Conservation (phyloP, 2,797 vertebrate genomes). For the Sus cebifrons region DNA sequence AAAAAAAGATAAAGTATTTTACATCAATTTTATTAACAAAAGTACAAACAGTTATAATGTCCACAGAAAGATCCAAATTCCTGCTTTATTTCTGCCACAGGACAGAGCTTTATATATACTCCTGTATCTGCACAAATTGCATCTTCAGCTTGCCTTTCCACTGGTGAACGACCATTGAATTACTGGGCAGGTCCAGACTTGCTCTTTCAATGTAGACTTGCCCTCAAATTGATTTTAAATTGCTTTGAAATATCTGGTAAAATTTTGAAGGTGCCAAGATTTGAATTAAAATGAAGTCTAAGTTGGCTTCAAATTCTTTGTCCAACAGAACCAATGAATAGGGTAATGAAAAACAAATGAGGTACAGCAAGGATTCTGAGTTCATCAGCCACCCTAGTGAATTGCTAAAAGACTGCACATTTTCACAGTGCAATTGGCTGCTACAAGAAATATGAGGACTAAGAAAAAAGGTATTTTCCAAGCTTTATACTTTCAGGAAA, state of each 20-base stretch:
- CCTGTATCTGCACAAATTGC: neutral
- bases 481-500: constrained; percentile 9
- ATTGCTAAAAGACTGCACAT: constrained; percentile 8
- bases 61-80: neutral
- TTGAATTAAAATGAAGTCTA: constrained; percentile 70
- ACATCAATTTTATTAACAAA: constrained; percentile 37
- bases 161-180: constrained; percentile 52
- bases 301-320: constrained; percentile 58
- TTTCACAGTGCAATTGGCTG: constrained; percentile 9
- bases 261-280: constrained; percentile 67
- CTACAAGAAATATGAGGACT: neutral
- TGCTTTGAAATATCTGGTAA: constrained; percentile 62
- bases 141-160: neutral
- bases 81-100: neutral
- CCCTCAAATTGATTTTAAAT: constrained; percentile 72
- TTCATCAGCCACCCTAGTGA: constrained; percentile 23
- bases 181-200: constrained; percentile 42
- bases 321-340: constrained; percentile 53
- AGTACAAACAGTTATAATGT: neutral
- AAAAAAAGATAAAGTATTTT: neutral
- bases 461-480: neutral
- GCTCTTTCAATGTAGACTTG: constrained; percentile 41
- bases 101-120: neutral
- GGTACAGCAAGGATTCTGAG: constrained; percentile 43
- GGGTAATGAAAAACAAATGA: constrained; percentile 56